These are phyloP conservation scores for Ligdia adustata DNA, from an alignment of 2,888 invertebrate species.

Conservation along the genomic window DNA sequence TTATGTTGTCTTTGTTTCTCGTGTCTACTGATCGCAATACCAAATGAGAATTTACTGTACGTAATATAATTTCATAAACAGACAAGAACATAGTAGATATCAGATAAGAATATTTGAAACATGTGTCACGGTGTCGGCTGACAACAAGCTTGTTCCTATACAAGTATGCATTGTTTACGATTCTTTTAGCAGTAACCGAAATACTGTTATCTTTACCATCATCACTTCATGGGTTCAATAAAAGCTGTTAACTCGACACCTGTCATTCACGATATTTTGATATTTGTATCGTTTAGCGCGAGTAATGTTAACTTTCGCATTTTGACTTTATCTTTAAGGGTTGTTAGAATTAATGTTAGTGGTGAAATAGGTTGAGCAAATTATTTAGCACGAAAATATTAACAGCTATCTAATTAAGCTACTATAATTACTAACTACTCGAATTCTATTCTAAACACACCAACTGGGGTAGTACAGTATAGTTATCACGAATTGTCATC, in stretches of 20 bases:
- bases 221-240: constrained; percentile 58
- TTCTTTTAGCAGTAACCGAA: constrained; percentile 56
- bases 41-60: too few relatives aligned
- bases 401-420: too few relatives aligned
- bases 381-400: too few relatives aligned
- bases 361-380: neutral
- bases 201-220: constrained; percentile 56
- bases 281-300: constrained; percentile 22
- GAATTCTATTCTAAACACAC: too few relatives aligned
- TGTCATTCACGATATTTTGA: constrained; percentile 55
- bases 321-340: constrained; percentile 16
- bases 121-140: constrained; percentile 65
- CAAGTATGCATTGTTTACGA: constrained; percentile 50
- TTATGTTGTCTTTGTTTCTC: too few relatives aligned
- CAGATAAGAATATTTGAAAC: constrained; percentile 78
- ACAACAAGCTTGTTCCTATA: too few relatives aligned
- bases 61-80: constrained; percentile 12
- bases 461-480: too few relatives aligned
- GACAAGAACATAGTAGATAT: constrained; percentile 55
- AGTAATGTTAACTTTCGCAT: constrained; percentile 9
- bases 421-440: too few relatives aligned
- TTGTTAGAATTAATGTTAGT: neutral
- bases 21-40: too few relatives aligned
- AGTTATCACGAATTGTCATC: too few relatives aligned
- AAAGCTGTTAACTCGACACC: constrained; percentile 71